Conservation (phyloP, 2,888 invertebrate species). For the Clistopyga incitator region DNA sequence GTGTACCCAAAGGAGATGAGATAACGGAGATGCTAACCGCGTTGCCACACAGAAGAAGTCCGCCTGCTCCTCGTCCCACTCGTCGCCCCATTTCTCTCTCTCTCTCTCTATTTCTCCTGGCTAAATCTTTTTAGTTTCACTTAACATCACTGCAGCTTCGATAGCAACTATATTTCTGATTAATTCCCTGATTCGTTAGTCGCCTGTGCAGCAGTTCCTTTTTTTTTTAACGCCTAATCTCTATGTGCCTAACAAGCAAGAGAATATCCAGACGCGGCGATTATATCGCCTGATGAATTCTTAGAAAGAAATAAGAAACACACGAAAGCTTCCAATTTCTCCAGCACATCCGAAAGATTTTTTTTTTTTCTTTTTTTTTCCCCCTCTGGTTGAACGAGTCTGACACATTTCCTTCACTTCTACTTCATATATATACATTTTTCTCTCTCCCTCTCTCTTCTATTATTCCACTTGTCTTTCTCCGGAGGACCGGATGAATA, state of each 20-base stretch:
- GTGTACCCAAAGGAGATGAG: slow-evolving; percentile 10
- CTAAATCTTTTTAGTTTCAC: slow-evolving; percentile 29
- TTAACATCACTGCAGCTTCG: not conserved
- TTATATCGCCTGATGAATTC: slow-evolving; percentile 46
- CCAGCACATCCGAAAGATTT: not conserved
- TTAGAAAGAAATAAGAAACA: slow-evolving; percentile 27
- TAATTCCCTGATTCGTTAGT: not conserved
- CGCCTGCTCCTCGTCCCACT: slow-evolving; percentile 25
- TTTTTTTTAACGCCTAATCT: slow-evolving; percentile 5
- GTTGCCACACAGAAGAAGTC: slow-evolving; percentile 8
- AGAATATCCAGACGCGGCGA: slow-evolving; percentile 34
- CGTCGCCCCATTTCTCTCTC: slow-evolving; percentile 32
- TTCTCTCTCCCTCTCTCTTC: slow-evolving; percentile 2
- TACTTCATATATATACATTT: slow-evolving; percentile 6
- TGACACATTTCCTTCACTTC: slow-evolving; percentile 16
- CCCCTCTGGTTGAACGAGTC: not conserved
- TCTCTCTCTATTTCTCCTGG: slow-evolving; percentile 17
- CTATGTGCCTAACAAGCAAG: slow-evolving; percentile 25
- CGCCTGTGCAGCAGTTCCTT: not conserved
- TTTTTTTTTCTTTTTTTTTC: too few relatives aligned
- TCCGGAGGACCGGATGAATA: slow-evolving; percentile 52
- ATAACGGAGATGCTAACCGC: slow-evolving; percentile 35
- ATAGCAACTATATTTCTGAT: not conserved
- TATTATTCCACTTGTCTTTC: slow-evolving; percentile 45
- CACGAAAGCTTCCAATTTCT: slow-evolving; percentile 16